Evolutionary conservation across 2,797 vertebrate genomes (phyloP).

Genomic region (Catamblyrhynchus diadema): DNA sequence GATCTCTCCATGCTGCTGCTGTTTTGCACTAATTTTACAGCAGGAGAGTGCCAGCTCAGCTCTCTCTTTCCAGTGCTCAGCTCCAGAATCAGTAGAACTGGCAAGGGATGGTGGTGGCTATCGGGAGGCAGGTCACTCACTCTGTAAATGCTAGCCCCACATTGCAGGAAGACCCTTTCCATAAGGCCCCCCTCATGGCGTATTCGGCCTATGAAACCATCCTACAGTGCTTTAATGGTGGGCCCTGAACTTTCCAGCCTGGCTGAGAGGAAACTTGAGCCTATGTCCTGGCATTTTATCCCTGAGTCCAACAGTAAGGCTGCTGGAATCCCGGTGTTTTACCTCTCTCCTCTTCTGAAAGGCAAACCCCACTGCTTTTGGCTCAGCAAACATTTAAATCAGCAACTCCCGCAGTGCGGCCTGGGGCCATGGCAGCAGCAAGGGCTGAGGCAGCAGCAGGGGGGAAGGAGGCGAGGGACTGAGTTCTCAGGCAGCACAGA

Average conservation of each 20-base stretch:
- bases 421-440: not conserved
- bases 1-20: not conserved
- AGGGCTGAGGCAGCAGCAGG: accelerated
- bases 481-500: constrained; percentile 10
- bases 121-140: accelerated
- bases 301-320: not conserved
- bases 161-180: not conserved
- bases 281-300: not conserved
- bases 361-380: not conserved
- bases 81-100: not conserved
- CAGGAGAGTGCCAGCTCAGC: not conserved
- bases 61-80: not conserved
- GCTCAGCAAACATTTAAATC: not conserved
- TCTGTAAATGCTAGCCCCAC: accelerated
- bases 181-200: not conserved
- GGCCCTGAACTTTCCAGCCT: not conserved
- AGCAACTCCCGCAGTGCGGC: not conserved
- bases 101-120: not conserved
- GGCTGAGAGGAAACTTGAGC: not conserved
- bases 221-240: not conserved
- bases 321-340: not conserved
- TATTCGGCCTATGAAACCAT: not conserved
- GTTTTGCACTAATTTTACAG: not conserved
- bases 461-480: not conserved
- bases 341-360: not conserved